Conservation (phyloP, 2,888 invertebrate species). For the Ferdinandea cuprea region DNA sequence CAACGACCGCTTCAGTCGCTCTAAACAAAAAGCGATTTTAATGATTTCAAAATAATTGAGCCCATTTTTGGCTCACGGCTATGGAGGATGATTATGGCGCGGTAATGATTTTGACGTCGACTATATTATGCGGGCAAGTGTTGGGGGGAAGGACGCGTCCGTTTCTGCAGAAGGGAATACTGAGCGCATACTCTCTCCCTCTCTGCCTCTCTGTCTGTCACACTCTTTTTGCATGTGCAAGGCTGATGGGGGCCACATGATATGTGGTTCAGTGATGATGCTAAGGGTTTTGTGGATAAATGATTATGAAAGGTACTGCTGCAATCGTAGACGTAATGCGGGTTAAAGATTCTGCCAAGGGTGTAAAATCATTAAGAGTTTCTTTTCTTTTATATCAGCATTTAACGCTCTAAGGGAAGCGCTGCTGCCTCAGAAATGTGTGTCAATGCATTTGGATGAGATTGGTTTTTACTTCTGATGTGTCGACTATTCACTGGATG, state of each 20-base stretch:
- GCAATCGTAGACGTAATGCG: conserved; percentile 56
- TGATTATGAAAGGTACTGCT: conserved; percentile 67
- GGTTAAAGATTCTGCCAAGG: conserved; percentile 61
- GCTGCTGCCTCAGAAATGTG: conserved; percentile 29
- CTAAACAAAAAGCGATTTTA: conserved; percentile 76
- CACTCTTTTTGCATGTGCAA: conserved; percentile 56
- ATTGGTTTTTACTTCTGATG: conserved; percentile 42
- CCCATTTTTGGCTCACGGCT: conserved; percentile 76
- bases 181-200: conserved; percentile 20
- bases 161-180: conserved; percentile 33
- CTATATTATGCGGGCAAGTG: conserved; percentile 48
- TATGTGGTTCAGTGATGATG: conserved; percentile 73
- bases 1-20: conserved; percentile 65
- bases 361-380: conserved; percentile 70
- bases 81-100: conserved; percentile 75
- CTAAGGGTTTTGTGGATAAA: conserved; percentile 71
- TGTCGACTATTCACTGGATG: background rate
- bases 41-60: conserved; percentile 77
- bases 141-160: background rate
- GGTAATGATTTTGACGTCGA: conserved; percentile 75
- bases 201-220: too few relatives aligned
- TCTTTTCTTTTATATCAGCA: conserved; percentile 58
- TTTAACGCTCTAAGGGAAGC: conserved; percentile 40
- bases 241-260: conserved; percentile 37
- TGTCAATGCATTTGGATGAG: conserved; percentile 63